Evolutionary conservation across 2,113 vertebrate species (phyloP).

Genomic region (Crypturellus undulatus): DNA sequence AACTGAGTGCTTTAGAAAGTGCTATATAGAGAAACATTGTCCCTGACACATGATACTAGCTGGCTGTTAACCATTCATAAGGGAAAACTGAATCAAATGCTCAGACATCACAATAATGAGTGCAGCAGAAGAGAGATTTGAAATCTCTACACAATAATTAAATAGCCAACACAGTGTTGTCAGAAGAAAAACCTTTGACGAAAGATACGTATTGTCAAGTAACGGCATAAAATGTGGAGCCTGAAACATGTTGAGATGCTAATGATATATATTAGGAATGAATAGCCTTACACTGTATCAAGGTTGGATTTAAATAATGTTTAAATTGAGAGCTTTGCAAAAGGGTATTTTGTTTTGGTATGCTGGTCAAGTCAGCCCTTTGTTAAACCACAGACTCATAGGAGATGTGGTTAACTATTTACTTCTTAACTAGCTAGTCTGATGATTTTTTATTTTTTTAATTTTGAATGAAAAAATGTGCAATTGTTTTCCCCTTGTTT

Average conservation of each 20-base stretch:
- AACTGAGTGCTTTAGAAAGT: neutral
- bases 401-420: neutral
- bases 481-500: no score
- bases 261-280: neutral
- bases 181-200: neutral
- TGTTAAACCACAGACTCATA: neutral
- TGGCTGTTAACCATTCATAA: neutral
- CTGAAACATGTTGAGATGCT: neutral
- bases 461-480: no score
- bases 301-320: slow-evolving; percentile 11
- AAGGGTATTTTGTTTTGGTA: neutral
- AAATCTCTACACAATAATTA: neutral
- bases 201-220: neutral
- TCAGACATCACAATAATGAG: neutral
- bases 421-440: neutral
- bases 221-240: neutral
- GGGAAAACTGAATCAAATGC: neutral
- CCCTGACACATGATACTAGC: neutral
- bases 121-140: neutral
- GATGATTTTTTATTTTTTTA: no score
- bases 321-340: neutral
- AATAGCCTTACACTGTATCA: neutral
- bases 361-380: neutral
- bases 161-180: neutral
- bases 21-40: neutral